A percentile compares a stretch with the other conserved stretches of the same genome.
Conservation (phyloP, 2,888 invertebrate species). For the Polymixis flavicincta region DNA sequence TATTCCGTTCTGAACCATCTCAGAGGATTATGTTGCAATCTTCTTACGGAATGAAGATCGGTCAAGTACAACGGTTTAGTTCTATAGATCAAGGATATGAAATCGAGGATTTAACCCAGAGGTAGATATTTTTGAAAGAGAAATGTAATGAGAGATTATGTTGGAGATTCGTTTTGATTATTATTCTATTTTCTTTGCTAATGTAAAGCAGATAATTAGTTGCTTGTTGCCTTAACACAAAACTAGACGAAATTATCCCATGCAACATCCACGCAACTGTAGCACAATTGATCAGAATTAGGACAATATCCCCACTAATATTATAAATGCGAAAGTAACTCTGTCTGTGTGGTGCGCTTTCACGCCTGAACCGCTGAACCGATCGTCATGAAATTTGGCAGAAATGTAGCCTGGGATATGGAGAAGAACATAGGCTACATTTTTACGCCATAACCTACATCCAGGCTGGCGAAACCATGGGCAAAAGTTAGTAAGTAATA, state of each 20-base stretch:
- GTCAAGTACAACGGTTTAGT: slow-evolving; percentile 32
- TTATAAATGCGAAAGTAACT: no score
- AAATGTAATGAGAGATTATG: not conserved
- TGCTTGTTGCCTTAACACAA: not conserved
- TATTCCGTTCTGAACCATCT: slow-evolving; percentile 64
- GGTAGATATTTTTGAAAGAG: not conserved
- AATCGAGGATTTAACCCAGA: not conserved
- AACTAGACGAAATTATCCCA: not conserved
- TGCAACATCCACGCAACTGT: not conserved
- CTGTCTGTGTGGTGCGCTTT: no score
- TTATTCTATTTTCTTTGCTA: not conserved
- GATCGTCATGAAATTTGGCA: no score
- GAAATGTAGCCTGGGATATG: no score
- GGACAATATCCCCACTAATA: no score
- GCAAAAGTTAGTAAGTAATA: no score
- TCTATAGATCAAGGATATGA: slow-evolving; percentile 9
- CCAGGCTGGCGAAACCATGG: no score
- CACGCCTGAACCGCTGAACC: no score
- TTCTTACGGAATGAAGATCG: slow-evolving; percentile 58
- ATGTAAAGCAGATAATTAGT: no score
- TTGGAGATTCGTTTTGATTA: not conserved
- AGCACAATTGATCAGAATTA: not conserved
- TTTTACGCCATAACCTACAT: no score
- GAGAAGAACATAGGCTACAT: no score
- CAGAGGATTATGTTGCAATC: slow-evolving; percentile 62